Evolutionary conservation across 2,797 vertebrate species (phyloP).

Genomic region (Helarctos malayanus): DNA sequence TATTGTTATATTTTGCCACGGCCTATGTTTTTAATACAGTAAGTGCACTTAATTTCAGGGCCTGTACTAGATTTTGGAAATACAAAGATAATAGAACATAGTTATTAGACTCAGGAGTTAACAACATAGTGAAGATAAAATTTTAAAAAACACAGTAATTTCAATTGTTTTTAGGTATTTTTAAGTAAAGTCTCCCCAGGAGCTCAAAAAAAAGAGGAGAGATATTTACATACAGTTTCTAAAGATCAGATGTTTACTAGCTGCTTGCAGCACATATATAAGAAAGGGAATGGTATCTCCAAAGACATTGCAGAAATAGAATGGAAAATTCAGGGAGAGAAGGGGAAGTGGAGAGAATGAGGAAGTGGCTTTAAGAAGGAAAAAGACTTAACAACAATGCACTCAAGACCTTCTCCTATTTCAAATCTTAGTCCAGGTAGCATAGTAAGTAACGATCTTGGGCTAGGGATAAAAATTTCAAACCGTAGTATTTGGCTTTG

Average conservation of each 20-base stretch:
- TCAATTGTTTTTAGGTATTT: not conserved
- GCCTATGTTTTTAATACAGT: not conserved
- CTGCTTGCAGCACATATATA: not conserved
- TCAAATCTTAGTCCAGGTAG: not conserved
- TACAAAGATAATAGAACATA: not conserved
- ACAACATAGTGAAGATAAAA: not conserved
- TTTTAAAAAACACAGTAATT: not conserved
- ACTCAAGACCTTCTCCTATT: not conserved
- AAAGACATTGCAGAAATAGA: not conserved
- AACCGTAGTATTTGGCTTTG: not conserved
- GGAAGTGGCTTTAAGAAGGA: not conserved
- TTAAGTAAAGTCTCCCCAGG: not conserved
- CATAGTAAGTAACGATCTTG: not conserved
- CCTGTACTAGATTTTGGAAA: not conserved
- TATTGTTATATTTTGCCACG: no score
- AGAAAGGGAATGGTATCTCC: not conserved
- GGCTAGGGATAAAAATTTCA: not conserved
- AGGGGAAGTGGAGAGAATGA: not conserved
- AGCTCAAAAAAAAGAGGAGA: not conserved
- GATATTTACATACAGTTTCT: not conserved
- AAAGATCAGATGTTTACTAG: not conserved
- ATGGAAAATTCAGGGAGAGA: not conserved
- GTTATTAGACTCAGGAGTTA: not conserved
- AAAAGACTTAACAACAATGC: not conserved
- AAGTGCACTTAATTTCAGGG: not conserved